Conservation (phyloP, 2,113 vertebrate species). For the Fregetta grallaria region DNA sequence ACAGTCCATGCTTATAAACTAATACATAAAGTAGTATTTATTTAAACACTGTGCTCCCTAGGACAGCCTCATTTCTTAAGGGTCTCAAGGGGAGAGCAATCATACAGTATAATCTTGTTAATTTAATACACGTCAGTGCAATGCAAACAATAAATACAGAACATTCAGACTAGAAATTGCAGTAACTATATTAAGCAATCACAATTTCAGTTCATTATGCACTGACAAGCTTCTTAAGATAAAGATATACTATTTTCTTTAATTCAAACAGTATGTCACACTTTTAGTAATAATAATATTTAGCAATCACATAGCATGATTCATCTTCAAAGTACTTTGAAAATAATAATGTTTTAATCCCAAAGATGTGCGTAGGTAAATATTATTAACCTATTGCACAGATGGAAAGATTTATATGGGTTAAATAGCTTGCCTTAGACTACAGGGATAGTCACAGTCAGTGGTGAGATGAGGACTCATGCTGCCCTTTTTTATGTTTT, state of each 20-base stretch:
- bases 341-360: conserved; percentile 28
- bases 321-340: conserved; percentile 12
- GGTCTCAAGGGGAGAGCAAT: conserved; percentile 49
- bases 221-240: conserved; percentile 36
- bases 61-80: conserved; percentile 37
- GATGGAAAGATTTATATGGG: background rate
- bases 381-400: conserved; percentile 18
- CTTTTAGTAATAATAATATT: conserved; percentile 43
- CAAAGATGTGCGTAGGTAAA: background rate
- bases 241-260: conserved; percentile 41
- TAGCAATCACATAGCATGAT: background rate
- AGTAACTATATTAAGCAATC: conserved; percentile 50
- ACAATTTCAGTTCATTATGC: conserved; percentile 36
- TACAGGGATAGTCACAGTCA: background rate
- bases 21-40: conserved; percentile 28
- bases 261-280: conserved; percentile 22
- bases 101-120: conserved; percentile 44
- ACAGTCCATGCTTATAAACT: background rate
- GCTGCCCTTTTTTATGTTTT: background rate
- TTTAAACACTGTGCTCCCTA: conserved; percentile 20
- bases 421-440: background rate
- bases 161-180: conserved; percentile 36
- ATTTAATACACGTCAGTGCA: conserved; percentile 52
- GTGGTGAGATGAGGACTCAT: background rate
- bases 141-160: conserved; percentile 55